Evolutionary conservation across 2,797 vertebrate genomes (phyloP), one percentile per base, ranked within the genome.

Genomic region (Chrosomus eos): DNA sequence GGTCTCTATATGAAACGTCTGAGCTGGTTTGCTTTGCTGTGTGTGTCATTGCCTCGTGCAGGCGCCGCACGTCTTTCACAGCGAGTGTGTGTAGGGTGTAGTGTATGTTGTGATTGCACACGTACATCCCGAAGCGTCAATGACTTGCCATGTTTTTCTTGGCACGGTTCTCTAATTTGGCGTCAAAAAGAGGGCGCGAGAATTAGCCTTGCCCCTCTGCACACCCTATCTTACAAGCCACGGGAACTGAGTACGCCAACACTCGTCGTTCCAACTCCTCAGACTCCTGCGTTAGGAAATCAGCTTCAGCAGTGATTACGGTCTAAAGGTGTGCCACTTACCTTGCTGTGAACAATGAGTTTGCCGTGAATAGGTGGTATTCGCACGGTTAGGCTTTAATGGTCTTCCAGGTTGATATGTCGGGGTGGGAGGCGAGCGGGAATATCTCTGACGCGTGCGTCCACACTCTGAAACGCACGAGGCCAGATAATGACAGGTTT

Each of bases 361-460:
- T 90, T 87, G 90, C 89, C n/a, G 87, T 95, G 95, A 95, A 95
- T 93, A 94, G 93, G 89, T 91, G 91, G 90, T 80, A 89, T 91
- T 94, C 95, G 94, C 92, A 91, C 93, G 94, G 91, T 93, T 93
- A 92, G 85, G 93, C 92, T 94, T 93, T 95, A 94, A 95, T 95
- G 93, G 93, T 93, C 91, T 94, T 93, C 90, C 91, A 89, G 88
- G 92, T 90, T 91, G 91, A 94, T 91, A 90, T 87, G 48, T 90
- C 90, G 72, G 76, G 86, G 85, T 87, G 85, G 91, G 51, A 71
- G 82, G 80, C 71, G 83, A 82, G 71, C 79, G 70, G 81, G 78
- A 87, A 88, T 89, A 89, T 90, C 86, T 87, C 83, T 83, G 82
- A 86, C 64, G 80, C 84, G 83, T 86, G 80, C 84, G 83, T 86